These are phyloP conservation scores for Vidua chalybeata DNA, from an alignment of 2,113 vertebrate genomes.

Conservation along the genomic window DNA sequence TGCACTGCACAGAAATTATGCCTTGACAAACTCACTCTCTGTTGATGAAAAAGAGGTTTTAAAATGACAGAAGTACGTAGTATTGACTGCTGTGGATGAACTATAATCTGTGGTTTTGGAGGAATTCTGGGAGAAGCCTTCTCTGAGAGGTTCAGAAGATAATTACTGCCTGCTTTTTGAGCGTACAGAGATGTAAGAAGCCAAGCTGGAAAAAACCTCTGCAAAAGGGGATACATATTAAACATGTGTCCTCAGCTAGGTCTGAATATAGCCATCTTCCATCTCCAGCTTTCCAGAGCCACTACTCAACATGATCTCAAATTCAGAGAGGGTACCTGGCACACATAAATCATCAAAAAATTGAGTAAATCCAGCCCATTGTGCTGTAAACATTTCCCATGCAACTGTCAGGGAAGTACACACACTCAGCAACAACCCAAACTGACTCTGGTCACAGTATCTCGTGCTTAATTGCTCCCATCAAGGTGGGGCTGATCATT, in stretches of 20 bases:
- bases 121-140: not conserved
- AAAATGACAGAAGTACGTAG: not conserved
- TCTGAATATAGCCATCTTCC: not conserved
- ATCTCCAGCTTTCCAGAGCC: not conserved
- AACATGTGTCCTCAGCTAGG: not conserved
- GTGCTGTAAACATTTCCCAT: not conserved
- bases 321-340: not conserved
- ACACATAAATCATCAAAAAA: not conserved
- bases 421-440: fast-evolving
- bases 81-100: not conserved
- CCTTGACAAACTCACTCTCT: not conserved
- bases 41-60: not conserved
- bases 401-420: not conserved
- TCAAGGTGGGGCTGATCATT: not conserved
- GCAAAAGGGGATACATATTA: not conserved
- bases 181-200: not conserved
- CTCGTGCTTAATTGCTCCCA: not conserved
- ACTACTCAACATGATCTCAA: not conserved
- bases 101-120: not conserved
- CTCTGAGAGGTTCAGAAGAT: not conserved
- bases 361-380: not conserved
- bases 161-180: not conserved
- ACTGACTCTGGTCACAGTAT: not conserved
- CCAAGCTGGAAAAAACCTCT: not conserved
- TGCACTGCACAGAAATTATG: not conserved